A percentile compares a stretch with the other conserved stretches of the same genome.
Conservation (phyloP, 2,113 vertebrate genomes). For the Cyprinodon brontotheroides region DNA sequence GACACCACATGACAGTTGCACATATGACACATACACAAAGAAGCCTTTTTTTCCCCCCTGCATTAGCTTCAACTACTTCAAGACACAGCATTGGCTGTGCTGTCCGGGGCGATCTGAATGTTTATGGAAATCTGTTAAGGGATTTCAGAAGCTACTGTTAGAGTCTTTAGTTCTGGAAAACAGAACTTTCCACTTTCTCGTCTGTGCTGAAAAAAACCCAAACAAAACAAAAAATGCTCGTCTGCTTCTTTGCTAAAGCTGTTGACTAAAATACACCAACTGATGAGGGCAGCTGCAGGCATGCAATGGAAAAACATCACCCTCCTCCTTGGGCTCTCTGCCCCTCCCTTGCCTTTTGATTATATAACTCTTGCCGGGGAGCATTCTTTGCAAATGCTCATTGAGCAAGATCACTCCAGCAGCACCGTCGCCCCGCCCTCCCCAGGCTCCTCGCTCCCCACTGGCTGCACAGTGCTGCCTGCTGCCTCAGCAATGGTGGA, state of each 20-base stretch:
- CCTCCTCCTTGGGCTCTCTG: constrained; percentile 48
- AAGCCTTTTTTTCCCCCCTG: constrained; percentile 24
- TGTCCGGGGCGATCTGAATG: not conserved
- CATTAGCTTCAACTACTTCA: constrained; percentile 17
- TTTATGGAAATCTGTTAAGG: constrained; percentile 32
- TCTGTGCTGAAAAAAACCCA: constrained; percentile 15
- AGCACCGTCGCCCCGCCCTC: constrained; percentile 59
- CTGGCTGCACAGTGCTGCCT: constrained; percentile 49
- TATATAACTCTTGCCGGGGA: constrained; percentile 84
- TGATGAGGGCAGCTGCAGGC: constrained; percentile 75
- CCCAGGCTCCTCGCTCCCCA: constrained; percentile 33
- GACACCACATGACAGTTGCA: constrained; percentile 55
- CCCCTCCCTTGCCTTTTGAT: constrained; percentile 67
- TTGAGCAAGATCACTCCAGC: constrained; percentile 77
- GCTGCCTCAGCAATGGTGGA: constrained; percentile 54
- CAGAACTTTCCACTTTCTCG: constrained; percentile 52
- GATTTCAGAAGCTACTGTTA: constrained; percentile 33
- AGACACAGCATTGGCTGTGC: not conserved
- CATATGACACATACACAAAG: constrained; percentile 57
- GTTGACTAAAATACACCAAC: constrained; percentile 74
- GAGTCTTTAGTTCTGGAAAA: constrained; percentile 47
- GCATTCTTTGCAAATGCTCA: constrained; percentile 80
- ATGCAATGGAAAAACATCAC: constrained; percentile 78
- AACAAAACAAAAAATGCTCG: constrained; percentile 8
- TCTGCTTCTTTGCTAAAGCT: constrained; percentile 62